These are phyloP conservation scores for Auanema freiburgensis DNA, from an alignment of 2,888 invertebrate genomes.

Conservation along the genomic window DNA sequence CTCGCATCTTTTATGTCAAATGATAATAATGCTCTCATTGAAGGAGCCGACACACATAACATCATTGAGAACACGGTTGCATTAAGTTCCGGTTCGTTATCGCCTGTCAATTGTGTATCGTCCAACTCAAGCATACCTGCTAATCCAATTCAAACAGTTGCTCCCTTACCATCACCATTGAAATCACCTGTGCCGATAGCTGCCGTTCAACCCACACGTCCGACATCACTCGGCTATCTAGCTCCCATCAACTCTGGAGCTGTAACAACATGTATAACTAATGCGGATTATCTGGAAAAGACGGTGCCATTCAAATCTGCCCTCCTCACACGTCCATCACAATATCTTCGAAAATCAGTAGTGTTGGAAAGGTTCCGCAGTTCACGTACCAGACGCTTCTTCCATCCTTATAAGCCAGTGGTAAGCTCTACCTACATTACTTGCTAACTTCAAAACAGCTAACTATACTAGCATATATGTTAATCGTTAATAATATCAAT, in stretches of 20 bases:
- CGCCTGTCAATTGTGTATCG: background rate
- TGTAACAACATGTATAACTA: too few species aligned
- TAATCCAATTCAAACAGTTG: slow-evolving; percentile 5
- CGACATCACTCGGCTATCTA: slow-evolving; percentile 18
- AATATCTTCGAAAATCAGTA: slow-evolving; percentile 27
- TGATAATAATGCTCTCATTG: too few species aligned
- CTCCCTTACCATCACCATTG: slow-evolving; percentile 8
- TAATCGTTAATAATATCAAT: too few species aligned
- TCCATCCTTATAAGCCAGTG: slow-evolving; percentile 43
- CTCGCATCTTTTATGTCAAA: too few species aligned
- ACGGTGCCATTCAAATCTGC: slow-evolving; percentile 29
- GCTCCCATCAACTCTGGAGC: background rate
- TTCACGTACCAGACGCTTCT: slow-evolving; percentile 41
- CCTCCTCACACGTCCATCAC: slow-evolving; percentile 30
- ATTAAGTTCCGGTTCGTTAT: background rate
- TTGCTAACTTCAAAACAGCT: too few species aligned
- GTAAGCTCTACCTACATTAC: background rate
- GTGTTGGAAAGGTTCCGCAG: slow-evolving; percentile 33
- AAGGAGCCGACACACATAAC: too few species aligned
- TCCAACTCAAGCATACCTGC: slow-evolving; percentile 9
- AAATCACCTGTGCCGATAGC: slow-evolving; percentile 18
- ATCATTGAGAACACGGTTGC: too few species aligned
- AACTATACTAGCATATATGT: too few species aligned
- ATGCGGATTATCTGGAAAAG: background rate
- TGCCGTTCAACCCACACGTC: slow-evolving; percentile 12